Evolutionary conservation across 2,797 vertebrate genomes (phyloP).

Genomic region (Notolabrus celidotus): DNA sequence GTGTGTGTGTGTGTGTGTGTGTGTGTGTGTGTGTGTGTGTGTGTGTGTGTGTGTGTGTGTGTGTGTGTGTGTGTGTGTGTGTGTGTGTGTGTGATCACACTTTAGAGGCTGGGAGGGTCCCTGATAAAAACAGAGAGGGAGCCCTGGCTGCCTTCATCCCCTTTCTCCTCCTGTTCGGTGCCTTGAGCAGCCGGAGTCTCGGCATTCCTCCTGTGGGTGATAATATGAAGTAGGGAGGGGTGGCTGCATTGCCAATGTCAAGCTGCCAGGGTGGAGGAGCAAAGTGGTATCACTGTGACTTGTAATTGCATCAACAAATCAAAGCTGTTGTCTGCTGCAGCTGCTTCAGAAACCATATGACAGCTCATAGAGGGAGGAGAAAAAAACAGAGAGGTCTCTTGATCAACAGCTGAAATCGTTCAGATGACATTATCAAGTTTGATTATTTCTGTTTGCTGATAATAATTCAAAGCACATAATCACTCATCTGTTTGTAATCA

Average conservation of each 20-base stretch:
- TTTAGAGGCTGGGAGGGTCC: conserved; percentile 9
- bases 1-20: neutral
- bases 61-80: conserved; percentile 1
- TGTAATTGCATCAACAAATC: conserved; percentile 55
- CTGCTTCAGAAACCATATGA: conserved; percentile 24
- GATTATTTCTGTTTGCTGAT: conserved; percentile 41
- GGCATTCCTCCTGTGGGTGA: conserved; percentile 85
- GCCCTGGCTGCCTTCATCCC: conserved; percentile 19
- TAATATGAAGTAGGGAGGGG: conserved; percentile 75
- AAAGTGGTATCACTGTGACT: conserved; percentile 30
- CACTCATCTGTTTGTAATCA: conserved; percentile 58
- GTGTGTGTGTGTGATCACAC: no score
- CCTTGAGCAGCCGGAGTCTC: conserved; percentile 72
- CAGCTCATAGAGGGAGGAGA: neutral
- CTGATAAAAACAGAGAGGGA: conserved; percentile 25
- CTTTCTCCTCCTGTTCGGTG: conserved; percentile 38
- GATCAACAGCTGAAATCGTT: conserved; percentile 26
- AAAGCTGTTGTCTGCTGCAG: conserved; percentile 40
- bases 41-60: neutral
- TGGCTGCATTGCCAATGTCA: conserved; percentile 39
- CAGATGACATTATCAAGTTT: conserved; percentile 14
- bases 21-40: neutral
- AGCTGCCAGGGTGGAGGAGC: conserved; percentile 36
- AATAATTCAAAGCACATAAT: conserved; percentile 44
- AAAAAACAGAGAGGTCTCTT: neutral